phyloP scores from a whole-genome alignment of 2,113 vertebrate genomes.

The Dinomys branickii region DNA sequence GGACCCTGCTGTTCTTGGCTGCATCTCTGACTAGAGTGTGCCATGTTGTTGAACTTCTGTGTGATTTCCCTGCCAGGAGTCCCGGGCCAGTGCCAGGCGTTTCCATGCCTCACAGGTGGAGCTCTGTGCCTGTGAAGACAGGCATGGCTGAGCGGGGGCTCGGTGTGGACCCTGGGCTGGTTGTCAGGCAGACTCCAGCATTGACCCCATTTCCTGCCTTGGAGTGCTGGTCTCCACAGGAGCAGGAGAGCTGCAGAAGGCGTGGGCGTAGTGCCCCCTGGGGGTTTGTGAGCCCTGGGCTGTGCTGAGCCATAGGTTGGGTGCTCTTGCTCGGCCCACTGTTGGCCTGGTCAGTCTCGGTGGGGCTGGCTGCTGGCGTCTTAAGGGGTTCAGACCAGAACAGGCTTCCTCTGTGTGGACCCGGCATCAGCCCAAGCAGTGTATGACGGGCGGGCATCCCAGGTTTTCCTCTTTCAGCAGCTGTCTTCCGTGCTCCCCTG shows the following conservation, averaged over 20 bases:
- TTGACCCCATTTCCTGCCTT: not conserved
- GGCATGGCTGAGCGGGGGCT: fast-evolving
- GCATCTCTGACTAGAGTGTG: fast-evolving
- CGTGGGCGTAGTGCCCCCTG: fast-evolving
- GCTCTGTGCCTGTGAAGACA: not conserved
- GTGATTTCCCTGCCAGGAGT: fast-evolving
- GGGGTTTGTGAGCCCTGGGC: fast-evolving
- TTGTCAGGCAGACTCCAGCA: not conserved
- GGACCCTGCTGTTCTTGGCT: not conserved
- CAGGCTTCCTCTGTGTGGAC: fast-evolving
- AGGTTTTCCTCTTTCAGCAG: not conserved
- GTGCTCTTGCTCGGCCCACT: too few relatives aligned
- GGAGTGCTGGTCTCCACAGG: fast-evolving
- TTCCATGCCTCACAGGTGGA: fast-evolving
- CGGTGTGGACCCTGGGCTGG: fast-evolving
- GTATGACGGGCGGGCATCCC: not conserved
- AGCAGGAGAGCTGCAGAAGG: fast-evolving
- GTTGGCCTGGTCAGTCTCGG: fast-evolving
- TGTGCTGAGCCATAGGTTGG: not conserved
- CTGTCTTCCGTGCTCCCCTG: not conserved
- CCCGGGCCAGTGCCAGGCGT: not conserved
- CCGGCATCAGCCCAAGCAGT: not conserved
- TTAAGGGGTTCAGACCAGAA: not conserved
- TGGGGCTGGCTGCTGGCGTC: not conserved
- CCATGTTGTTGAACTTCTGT: fast-evolving